These are phyloP conservation scores for Synanceia verrucosa DNA, from an alignment of 2,797 vertebrate genomes.

Conservation along the genomic window DNA sequence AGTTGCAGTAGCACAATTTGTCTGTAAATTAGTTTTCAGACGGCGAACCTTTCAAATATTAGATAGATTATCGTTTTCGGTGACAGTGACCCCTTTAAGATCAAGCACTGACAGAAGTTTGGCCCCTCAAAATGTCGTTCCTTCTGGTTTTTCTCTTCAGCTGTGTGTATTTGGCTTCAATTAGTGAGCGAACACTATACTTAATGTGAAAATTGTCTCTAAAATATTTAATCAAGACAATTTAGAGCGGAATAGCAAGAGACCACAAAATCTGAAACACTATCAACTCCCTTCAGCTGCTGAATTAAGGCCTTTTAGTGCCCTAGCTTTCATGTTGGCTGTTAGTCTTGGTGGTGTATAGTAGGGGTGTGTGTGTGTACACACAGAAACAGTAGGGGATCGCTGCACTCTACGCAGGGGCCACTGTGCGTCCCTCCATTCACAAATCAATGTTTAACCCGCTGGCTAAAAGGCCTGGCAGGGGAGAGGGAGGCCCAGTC, in stretches of 20 bases:
- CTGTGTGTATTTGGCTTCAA: neutral
- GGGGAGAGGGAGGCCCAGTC: slow-evolving; percentile 76
- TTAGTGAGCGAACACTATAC: neutral
- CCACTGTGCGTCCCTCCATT: slow-evolving; percentile 78
- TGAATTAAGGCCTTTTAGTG: slow-evolving; percentile 63
- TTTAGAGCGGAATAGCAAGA: slow-evolving; percentile 14
- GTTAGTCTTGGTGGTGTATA: slow-evolving; percentile 71
- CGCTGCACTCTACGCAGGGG: slow-evolving; percentile 68
- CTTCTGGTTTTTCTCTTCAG: neutral
- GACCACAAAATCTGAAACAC: slow-evolving; percentile 13
- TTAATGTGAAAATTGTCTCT: neutral
- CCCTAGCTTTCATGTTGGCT: slow-evolving; percentile 64
- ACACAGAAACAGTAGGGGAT: slow-evolving; percentile 78
- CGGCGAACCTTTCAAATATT: neutral
- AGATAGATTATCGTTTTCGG: neutral
- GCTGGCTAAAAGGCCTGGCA: slow-evolving; percentile 81
- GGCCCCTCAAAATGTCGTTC: neutral
- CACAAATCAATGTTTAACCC: slow-evolving; percentile 88
- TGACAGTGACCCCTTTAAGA: neutral
- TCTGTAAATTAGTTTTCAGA: neutral
- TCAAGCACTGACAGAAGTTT: neutral
- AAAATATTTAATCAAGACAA: neutral
- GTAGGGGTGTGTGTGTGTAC: slow-evolving; percentile 67
- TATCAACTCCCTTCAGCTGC: slow-evolving; percentile 27
- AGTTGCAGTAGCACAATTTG: neutral